Conservation (phyloP, 2,113 vertebrate species). For the Azemiops feae region DNA sequence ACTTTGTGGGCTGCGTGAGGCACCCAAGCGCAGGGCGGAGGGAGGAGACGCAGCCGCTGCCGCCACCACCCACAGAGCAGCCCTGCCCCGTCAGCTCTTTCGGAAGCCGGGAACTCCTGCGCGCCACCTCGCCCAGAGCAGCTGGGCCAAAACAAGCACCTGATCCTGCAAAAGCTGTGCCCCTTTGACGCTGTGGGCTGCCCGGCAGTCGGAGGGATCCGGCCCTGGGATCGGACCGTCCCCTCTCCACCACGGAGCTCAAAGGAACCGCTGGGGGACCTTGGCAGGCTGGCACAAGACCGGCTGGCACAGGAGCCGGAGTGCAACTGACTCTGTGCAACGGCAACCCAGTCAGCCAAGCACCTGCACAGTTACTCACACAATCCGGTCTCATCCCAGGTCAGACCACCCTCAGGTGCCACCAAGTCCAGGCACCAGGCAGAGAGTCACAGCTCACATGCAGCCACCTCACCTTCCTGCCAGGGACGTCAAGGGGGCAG, state of each 20-base stretch:
- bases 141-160: background rate
- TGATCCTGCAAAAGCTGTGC: fast-evolving
- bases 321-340: background rate
- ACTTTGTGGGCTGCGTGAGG: background rate
- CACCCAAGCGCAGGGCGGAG: background rate
- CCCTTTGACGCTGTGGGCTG: background rate
- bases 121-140: background rate
- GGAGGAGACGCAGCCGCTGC: background rate
- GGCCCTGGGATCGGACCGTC: background rate
- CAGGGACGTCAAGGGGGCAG: background rate
- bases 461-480: background rate
- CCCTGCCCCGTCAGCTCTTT: background rate
- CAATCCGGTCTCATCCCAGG: too few species aligned
- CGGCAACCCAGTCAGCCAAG: background rate
- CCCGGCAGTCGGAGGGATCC: background rate
- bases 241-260: background rate
- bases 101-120: background rate
- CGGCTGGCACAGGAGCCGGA: too few species aligned
- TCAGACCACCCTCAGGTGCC: background rate
- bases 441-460: background rate
- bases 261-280: background rate
- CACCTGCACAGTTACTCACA: background rate
- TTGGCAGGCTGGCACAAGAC: background rate
- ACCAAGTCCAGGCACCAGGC: background rate
- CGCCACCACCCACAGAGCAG: background rate